A percentile compares a stretch with the other conserved stretches of the same genome.
Evolutionary conservation across 2,888 invertebrate genomes (phyloP).

Genomic region (Apotomis turbidana): DNA sequence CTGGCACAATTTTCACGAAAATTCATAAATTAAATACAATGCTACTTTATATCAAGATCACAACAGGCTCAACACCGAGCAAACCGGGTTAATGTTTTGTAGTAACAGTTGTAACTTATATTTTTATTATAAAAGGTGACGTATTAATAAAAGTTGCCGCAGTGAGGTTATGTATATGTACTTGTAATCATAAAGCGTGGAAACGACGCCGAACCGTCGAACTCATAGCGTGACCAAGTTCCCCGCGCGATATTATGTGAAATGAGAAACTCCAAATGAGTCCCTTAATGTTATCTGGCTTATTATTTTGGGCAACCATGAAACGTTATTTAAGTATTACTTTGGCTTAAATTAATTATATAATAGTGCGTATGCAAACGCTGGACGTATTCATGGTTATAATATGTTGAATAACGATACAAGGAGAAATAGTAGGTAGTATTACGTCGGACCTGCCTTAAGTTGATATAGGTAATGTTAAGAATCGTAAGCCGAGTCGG

Average conservation of each 20-base stretch:
- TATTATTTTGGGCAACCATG: constrained; percentile 57
- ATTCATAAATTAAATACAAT: no score
- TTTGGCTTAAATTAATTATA: constrained; percentile 7
- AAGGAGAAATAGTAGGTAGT: no score
- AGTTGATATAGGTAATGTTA: no score
- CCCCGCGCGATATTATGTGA: constrained; percentile 60
- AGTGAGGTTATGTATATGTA: background rate
- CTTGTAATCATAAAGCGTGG: background rate
- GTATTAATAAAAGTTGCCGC: background rate
- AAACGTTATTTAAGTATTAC: constrained; percentile 20
- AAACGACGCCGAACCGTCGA: constrained; percentile 48
- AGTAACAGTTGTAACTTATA: background rate
- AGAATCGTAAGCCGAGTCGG: no score
- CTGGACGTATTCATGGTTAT: no score
- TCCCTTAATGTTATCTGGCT: constrained; percentile 58
- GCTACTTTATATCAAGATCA: no score
- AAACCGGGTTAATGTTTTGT: background rate
- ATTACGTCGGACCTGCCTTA: no score
- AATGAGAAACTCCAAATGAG: constrained; percentile 64
- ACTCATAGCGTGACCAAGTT: constrained; percentile 61
- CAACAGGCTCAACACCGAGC: no score
- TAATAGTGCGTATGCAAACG: background rate
- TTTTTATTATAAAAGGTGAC: background rate
- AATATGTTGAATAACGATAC: no score
- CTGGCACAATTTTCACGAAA: no score